Evolutionary conservation across 2,113 vertebrate genomes (phyloP).

Genomic region (Etia nguti): DNA sequence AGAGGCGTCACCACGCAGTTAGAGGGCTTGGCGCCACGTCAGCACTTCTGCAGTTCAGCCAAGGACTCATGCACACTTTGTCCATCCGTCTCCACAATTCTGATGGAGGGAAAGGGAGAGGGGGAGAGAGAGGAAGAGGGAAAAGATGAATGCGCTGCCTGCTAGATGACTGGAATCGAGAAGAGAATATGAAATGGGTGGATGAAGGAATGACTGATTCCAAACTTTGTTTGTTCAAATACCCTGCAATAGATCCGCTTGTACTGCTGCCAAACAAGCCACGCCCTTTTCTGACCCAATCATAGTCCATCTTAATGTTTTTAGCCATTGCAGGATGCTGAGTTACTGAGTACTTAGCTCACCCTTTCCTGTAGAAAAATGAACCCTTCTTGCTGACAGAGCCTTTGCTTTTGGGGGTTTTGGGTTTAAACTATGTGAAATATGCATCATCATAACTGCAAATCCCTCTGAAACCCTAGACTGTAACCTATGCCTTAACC

Average conservation of each 20-base stretch:
- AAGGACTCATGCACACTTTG: conserved; percentile 59
- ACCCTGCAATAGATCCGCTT: background rate
- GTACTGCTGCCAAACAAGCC: background rate
- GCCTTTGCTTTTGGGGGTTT: background rate
- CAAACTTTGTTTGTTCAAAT: background rate
- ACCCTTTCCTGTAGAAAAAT: background rate
- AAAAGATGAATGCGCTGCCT: conserved; percentile 3
- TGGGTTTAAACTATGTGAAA: background rate
- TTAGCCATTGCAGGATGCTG: background rate
- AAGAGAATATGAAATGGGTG: background rate
- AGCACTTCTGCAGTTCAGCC: conserved; percentile 66
- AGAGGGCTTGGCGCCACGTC: conserved; percentile 54
- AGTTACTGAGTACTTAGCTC: background rate
- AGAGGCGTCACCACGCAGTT: conserved; percentile 53
- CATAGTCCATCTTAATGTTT: background rate
- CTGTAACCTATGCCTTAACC: background rate
- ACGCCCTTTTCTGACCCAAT: background rate
- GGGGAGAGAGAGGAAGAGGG: background rate
- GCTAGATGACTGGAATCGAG: background rate
- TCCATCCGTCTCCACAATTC: conserved; percentile 57
- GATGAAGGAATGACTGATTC: background rate
- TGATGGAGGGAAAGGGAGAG: background rate
- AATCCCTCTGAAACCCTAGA: background rate
- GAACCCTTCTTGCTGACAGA: background rate
- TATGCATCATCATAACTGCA: background rate